These are phyloP conservation scores for Hyla sarda DNA, from an alignment of 2,113 vertebrate genomes.

Conservation along the genomic window DNA sequence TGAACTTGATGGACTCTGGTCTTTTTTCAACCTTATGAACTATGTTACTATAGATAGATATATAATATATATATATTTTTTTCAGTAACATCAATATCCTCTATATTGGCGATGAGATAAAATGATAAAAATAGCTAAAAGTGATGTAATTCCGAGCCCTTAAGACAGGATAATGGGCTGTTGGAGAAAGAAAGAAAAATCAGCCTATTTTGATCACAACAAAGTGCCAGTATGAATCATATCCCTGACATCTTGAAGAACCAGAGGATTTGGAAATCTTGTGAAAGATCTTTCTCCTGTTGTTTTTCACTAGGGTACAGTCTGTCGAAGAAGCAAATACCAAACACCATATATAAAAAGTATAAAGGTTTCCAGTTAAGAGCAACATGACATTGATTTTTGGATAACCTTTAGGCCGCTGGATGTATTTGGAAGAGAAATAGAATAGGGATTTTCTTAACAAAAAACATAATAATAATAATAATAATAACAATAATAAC, in stretches of 20 bases:
- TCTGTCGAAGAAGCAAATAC: background rate
- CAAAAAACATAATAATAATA: too few species aligned
- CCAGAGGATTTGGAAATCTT: slow-evolving; percentile 2
- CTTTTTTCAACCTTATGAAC: too few species aligned
- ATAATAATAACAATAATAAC: too few species aligned
- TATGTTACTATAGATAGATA: too few species aligned
- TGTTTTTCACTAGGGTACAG: slow-evolving; percentile 13
- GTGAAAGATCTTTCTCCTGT: slow-evolving; percentile 4
- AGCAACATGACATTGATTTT: background rate
- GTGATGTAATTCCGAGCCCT: slow-evolving; percentile 40
- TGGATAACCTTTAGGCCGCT: background rate
- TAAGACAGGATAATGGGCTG: slow-evolving; percentile 45
- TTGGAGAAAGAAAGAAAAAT: slow-evolving; percentile 8
- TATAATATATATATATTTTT: background rate
- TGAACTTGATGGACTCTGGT: too few species aligned
- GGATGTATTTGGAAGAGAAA: background rate
- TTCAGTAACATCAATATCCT: slow-evolving; percentile 32
- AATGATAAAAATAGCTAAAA: slow-evolving; percentile 20
- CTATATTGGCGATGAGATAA: background rate
- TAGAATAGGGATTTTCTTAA: background rate
- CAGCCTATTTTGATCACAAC: slow-evolving; percentile 25
- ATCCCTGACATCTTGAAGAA: slow-evolving; percentile 50
- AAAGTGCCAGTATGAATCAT: slow-evolving; percentile 37
- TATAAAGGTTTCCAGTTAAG: background rate
- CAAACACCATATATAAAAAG: background rate